Evolutionary conservation across 2,888 invertebrate species (phyloP).

Genomic region (Sipha maydis): DNA sequence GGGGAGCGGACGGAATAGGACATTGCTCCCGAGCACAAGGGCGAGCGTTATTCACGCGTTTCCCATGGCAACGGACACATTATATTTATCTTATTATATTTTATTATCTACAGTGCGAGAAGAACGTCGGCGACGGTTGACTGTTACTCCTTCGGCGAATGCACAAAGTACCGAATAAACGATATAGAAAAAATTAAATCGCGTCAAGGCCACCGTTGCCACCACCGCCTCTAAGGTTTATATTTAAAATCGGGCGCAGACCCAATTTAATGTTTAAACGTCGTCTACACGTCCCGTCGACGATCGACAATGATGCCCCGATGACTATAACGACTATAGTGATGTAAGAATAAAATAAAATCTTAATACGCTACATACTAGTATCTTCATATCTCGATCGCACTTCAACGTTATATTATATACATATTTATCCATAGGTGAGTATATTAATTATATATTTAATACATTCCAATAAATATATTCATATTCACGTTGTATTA

Average conservation of each 20-base stretch:
- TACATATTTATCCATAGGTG: neutral
- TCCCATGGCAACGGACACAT: conserved; percentile 42
- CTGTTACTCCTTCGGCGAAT: neutral
- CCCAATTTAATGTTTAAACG: neutral
- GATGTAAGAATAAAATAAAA: neutral
- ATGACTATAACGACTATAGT: neutral
- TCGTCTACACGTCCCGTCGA: neutral
- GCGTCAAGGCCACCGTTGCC: conserved; percentile 38
- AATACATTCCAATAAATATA: no score
- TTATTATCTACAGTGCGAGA: neutral
- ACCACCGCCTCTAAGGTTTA: conserved; percentile 20
- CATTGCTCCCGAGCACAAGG: conserved; percentile 57
- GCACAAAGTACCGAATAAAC: neutral
- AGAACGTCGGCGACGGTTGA: neutral
- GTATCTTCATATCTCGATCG: neutral
- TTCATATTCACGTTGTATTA: no score
- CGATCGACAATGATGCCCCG: neutral
- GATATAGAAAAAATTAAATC: conserved; percentile 16
- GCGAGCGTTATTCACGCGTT: conserved; percentile 32
- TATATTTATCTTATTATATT: neutral
- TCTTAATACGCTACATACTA: neutral
- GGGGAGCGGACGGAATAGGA: conserved; percentile 40
- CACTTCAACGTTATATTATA: neutral
- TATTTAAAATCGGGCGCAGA: conserved; percentile 47
- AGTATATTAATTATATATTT: no score